Conservation (phyloP, 2,797 vertebrate species). For the Streptopelia turtur region DNA sequence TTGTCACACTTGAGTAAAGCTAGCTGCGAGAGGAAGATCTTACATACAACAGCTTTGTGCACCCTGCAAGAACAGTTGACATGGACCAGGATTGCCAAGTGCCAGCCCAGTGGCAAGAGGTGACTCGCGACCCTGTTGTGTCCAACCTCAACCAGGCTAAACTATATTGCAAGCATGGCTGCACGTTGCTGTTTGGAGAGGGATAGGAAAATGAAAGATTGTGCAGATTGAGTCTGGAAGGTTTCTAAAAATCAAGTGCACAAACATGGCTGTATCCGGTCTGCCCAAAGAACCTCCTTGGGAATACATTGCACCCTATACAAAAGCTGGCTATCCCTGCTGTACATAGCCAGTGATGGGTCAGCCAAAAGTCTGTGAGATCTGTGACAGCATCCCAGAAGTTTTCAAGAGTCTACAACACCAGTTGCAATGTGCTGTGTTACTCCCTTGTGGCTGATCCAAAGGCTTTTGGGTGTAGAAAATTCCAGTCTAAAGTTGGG, state of each 20-base stretch:
- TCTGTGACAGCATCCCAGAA: conserved; percentile 38
- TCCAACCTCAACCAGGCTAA: not conserved
- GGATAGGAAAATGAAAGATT: not conserved
- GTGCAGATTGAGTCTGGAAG: not conserved
- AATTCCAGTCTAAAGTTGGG: conserved; percentile 30
- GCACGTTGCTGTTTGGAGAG: not conserved
- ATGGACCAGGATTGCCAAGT: not conserved
- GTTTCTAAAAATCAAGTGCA: conserved; percentile 20
- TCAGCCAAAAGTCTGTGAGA: conserved; percentile 59
- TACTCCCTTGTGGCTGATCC: not conserved
- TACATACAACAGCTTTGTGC: not conserved
- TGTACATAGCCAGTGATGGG: not conserved
- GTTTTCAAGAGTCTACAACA: not conserved
- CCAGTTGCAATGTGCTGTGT: not conserved
- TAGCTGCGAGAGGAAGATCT: not conserved
- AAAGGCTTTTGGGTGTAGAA: conserved; percentile 7
- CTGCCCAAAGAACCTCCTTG: conserved; percentile 12
- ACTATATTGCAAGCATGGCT: not conserved
- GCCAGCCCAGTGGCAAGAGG: not conserved
- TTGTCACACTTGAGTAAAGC: not conserved
- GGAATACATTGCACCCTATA: conserved; percentile 3
- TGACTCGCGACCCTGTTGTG: not conserved
- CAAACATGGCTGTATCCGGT: not conserved
- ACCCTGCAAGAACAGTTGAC: not conserved
- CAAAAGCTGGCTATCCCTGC: not conserved